A percentile compares a stretch with the other conserved stretches of the same genome.
Evolutionary conservation across 2,113 vertebrate genomes (phyloP).

Genomic region (Phrynosoma platyrhinos): DNA sequence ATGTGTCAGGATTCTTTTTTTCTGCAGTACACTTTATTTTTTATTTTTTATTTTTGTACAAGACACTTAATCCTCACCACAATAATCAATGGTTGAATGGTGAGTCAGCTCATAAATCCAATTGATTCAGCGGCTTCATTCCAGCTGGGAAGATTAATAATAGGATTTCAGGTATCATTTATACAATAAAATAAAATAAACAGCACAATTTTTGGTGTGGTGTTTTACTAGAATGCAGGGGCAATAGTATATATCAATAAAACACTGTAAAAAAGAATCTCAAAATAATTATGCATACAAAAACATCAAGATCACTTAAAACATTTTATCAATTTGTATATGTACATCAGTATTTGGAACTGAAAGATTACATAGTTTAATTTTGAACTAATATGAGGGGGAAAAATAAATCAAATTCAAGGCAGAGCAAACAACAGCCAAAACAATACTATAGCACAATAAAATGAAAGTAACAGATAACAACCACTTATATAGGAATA

Average conservation of each 20-base stretch:
- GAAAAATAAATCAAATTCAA: neutral
- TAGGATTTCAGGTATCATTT: neutral
- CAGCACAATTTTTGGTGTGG: neutral
- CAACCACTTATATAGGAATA: neutral
- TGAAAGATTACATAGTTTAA: neutral
- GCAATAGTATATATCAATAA: neutral
- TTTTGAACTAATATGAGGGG: neutral
- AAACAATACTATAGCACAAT: neutral
- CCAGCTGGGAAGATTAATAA: too few species aligned
- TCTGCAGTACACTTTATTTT: too few species aligned
- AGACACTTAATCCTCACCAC: too few species aligned
- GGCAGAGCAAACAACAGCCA: neutral
- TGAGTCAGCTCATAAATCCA: too few species aligned
- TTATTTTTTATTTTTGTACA: too few species aligned
- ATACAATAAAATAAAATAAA: slow-evolving; percentile 28
- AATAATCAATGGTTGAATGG: too few species aligned
- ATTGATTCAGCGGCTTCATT: too few species aligned
- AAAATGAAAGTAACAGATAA: too few species aligned
- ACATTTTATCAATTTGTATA: neutral
- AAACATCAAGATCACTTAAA: neutral
- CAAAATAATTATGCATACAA: neutral
- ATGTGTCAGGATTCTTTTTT: neutral
- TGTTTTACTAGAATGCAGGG: neutral
- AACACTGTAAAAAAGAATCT: neutral
- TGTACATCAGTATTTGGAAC: neutral